A percentile compares a stretch with the other conserved stretches of the same genome.
Conservation (phyloP, 1,140 invertebrate species). For the Onthophagus taurus region DNA sequence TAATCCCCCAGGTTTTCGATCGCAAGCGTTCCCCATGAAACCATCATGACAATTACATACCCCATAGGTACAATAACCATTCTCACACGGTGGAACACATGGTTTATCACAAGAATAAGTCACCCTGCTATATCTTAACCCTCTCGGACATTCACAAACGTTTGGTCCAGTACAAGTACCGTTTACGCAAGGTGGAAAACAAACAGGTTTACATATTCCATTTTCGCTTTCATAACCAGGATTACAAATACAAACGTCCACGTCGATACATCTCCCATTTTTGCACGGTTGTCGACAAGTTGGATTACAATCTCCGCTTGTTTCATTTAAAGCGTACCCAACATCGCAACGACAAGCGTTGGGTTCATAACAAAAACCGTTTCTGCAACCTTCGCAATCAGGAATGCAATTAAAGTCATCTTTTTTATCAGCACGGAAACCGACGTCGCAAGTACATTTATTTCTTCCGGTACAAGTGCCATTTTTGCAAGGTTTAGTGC, state of each 20-base stretch:
- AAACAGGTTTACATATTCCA: not conserved
- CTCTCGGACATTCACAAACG: not conserved
- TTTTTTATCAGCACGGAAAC: slow-evolving; percentile 5
- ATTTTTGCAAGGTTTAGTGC: slow-evolving; percentile 39
- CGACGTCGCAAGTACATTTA: slow-evolving; percentile 11
- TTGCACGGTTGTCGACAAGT: slow-evolving; percentile 44
- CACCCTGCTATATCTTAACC: not conserved
- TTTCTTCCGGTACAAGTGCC: slow-evolving; percentile 21
- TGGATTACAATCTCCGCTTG: slow-evolving; percentile 40
- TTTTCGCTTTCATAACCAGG: slow-evolving; percentile 19
- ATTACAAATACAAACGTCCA: slow-evolving; percentile 47
- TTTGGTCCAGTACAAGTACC: not conserved
- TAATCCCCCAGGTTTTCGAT: too few relatives aligned
- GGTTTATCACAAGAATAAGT: not conserved
- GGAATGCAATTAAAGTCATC: slow-evolving; percentile 12
- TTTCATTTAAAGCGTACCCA: slow-evolving; percentile 10
- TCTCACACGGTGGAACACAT: not conserved
- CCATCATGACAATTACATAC: not conserved
- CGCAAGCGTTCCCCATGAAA: not conserved
- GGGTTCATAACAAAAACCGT: slow-evolving; percentile 17
- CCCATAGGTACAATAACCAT: not conserved
- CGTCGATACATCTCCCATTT: slow-evolving; percentile 46
- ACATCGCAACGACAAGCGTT: slow-evolving; percentile 15
- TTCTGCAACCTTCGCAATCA: slow-evolving; percentile 20
- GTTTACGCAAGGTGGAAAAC: not conserved